These are phyloP conservation scores for Cryptus viduatorius DNA, from an alignment of 2,888 invertebrate species.

Conservation along the genomic window DNA sequence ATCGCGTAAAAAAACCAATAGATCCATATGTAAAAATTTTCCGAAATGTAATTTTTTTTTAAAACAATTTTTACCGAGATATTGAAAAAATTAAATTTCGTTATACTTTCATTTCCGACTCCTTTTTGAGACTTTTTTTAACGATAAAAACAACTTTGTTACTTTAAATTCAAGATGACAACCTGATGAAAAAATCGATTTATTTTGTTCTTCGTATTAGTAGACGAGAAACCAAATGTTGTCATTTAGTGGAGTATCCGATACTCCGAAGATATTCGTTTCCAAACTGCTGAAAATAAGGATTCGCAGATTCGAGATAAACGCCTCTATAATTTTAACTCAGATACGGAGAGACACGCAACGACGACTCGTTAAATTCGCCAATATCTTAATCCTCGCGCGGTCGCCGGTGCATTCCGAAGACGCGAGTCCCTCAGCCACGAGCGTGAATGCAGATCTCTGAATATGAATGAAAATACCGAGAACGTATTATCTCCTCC, in stretches of 20 bases:
- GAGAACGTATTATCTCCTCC: background rate
- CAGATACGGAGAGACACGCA: background rate
- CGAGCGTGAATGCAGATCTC: constrained; percentile 24
- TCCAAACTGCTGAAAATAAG: background rate
- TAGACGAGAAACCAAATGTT: background rate
- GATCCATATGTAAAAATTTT: too few relatives aligned
- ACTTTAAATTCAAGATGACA: too few relatives aligned
- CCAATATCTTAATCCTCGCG: constrained; percentile 46
- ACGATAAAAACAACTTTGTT: too few relatives aligned
- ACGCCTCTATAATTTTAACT: background rate
- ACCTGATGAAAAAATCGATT: too few relatives aligned
- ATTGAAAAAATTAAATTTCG: too few relatives aligned
- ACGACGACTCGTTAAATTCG: constrained; percentile 45
- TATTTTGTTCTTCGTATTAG: too few relatives aligned
- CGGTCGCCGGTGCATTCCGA: constrained; percentile 31
- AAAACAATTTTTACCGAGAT: too few relatives aligned
- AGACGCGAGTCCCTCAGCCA: background rate
- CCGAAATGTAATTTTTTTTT: too few relatives aligned
- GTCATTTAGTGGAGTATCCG: background rate
- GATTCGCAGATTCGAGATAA: background rate
- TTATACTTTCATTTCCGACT: too few relatives aligned
- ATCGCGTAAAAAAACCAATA: too few relatives aligned
- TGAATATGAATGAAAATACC: constrained; percentile 49
- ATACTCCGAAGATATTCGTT: background rate
- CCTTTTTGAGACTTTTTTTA: too few relatives aligned